Conservation (phyloP, 2,888 invertebrate species). For the Mesopsocus fuscifrons region DNA sequence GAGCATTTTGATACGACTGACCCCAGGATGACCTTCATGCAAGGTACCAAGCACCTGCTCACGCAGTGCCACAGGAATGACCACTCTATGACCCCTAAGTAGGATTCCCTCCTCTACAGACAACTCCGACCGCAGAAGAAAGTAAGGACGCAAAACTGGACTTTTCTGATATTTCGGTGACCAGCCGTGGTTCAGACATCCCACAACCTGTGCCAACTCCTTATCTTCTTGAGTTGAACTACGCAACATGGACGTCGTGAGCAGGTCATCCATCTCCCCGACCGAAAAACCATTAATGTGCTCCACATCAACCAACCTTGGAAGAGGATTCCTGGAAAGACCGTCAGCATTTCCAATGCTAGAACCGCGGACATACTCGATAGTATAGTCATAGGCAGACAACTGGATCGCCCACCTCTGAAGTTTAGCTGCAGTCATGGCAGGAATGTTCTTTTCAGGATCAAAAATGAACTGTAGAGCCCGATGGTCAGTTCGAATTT, state of each 20-base stretch:
- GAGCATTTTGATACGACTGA: constrained; percentile 15
- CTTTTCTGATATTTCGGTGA: not conserved
- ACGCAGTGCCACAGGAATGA: constrained; percentile 17
- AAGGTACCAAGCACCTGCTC: constrained; percentile 16
- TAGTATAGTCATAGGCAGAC: constrained; percentile 12
- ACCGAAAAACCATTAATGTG: too few species aligned
- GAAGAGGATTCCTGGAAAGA: constrained; percentile 11
- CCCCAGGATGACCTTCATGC: constrained; percentile 18
- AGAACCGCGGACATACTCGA: constrained; percentile 14
- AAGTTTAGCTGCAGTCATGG: constrained; percentile 13
- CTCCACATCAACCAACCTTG: too few species aligned
- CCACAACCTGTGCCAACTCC: not conserved
- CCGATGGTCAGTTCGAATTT: constrained; percentile 19
- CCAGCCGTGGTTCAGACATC: not conserved
- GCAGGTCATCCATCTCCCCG: too few species aligned
- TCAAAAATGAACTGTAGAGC: constrained; percentile 18
- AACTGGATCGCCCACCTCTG: constrained; percentile 14
- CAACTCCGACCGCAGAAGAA: constrained; percentile 13
- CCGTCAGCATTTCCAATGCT: constrained; percentile 14
- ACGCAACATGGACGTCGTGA: too few species aligned
- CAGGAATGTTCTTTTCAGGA: too few species aligned
- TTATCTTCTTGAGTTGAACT: not conserved
- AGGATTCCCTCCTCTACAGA: constrained; percentile 14
- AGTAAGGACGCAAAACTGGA: constrained; percentile 12
- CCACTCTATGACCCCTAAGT: constrained; percentile 15